These are phyloP conservation scores for Cheilosia pagana DNA, from an alignment of 2,888 invertebrate genomes.

Conservation along the genomic window DNA sequence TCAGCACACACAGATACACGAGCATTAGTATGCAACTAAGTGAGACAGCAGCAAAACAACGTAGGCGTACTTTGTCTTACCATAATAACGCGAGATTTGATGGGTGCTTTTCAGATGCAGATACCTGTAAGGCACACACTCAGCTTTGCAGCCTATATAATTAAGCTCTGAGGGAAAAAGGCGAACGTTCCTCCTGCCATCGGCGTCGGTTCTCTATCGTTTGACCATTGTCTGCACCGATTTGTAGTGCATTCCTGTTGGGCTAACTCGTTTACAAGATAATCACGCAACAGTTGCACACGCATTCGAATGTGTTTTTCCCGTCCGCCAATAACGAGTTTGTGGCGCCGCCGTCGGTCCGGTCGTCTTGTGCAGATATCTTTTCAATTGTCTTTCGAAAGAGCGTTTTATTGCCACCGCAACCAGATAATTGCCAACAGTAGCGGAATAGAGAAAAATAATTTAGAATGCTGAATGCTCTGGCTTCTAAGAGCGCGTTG, in stretches of 20 bases:
- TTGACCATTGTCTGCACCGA: conserved; percentile 65
- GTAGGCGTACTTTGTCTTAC: conserved; percentile 74
- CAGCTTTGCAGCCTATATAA: conserved; percentile 46
- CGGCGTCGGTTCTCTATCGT: conserved; percentile 24
- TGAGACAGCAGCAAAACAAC: conserved; percentile 72
- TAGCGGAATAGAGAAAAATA: conserved; percentile 18
- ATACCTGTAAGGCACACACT: conserved; percentile 64
- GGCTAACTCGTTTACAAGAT: conserved; percentile 76
- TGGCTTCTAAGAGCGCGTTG: conserved; percentile 21
- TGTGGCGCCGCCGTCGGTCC: conserved; percentile 71
- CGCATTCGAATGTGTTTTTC: conserved; percentile 66
- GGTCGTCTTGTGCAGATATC: conserved; percentile 43
- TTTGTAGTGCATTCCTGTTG: conserved; percentile 74
- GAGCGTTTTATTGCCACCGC: conserved; percentile 66
- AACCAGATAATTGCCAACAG: conserved; percentile 56
- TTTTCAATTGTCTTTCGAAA: conserved; percentile 71
- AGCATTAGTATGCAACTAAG: conserved; percentile 22
- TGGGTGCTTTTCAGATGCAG: conserved; percentile 54
- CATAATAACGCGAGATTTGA: conserved; percentile 25
- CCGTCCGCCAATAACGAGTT: conserved; percentile 70
- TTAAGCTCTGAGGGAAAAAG: conserved; percentile 41
- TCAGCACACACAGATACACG: conserved; percentile 6
- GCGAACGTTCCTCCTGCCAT: background rate
- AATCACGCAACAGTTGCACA: conserved; percentile 70
- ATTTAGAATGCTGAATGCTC: conserved; percentile 42